A percentile compares a stretch with the other conserved stretches of the same genome.
phyloP scores from a whole-genome alignment of 2,113 vertebrate species.

The Aptenodytes patagonicus region DNA sequence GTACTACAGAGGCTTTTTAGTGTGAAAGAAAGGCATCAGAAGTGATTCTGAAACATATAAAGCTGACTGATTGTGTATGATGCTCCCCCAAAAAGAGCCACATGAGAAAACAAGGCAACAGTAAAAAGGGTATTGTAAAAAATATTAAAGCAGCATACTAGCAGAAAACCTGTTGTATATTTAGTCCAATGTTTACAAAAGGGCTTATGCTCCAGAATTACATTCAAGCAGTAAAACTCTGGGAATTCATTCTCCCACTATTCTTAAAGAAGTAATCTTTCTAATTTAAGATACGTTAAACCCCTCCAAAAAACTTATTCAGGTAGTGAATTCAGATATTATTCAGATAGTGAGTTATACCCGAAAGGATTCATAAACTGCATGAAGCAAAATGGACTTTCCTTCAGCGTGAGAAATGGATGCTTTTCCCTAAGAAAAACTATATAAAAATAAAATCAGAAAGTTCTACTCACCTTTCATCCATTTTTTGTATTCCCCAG shows the following conservation, averaged over 20 bases:
- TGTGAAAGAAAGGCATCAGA: slow-evolving; percentile 10
- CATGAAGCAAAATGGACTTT: background rate
- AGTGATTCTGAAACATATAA: slow-evolving; percentile 26
- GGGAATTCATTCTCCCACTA: background rate
- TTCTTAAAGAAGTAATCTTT: background rate
- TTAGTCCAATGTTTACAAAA: background rate
- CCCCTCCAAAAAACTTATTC: background rate
- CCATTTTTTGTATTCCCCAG: background rate
- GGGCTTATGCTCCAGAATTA: background rate
- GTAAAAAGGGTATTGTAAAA: background rate
- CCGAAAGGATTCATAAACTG: background rate
- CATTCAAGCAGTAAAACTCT: background rate
- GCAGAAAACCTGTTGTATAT: background rate
- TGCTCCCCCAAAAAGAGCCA: background rate
- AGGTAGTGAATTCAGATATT: background rate
- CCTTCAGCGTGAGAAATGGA: background rate
- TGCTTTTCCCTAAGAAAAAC: background rate
- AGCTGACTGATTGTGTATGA: background rate
- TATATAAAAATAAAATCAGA: background rate
- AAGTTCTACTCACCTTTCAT: background rate
- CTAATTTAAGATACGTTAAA: background rate
- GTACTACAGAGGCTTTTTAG: slow-evolving; percentile 36
- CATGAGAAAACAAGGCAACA: slow-evolving; percentile 7
- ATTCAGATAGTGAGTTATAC: background rate
- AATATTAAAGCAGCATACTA: background rate